Conservation (phyloP, 2,113 vertebrate genomes). For the Physeter macrocephalus region DNA sequence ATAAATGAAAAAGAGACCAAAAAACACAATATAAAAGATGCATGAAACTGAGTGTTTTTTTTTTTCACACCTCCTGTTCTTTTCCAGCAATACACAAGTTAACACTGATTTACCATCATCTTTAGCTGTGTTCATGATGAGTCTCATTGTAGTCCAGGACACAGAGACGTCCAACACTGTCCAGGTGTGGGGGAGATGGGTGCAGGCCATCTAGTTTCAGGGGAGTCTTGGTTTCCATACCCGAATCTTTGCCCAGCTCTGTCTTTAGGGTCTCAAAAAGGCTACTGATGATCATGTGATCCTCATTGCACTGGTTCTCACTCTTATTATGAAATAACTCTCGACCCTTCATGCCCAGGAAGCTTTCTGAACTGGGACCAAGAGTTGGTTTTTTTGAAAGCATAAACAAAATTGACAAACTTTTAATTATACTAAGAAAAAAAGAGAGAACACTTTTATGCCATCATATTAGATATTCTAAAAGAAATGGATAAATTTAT, state of each 20-base stretch:
- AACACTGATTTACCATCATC: conserved; percentile 89
- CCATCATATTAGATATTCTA: neutral
- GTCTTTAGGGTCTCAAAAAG: conserved; percentile 90
- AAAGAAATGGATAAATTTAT: neutral
- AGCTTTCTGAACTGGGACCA: conserved; percentile 91
- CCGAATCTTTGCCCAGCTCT: conserved; percentile 85
- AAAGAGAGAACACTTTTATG: neutral
- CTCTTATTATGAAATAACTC: conserved; percentile 98
- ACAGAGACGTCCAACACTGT: conserved; percentile 88
- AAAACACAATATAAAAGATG: neutral
- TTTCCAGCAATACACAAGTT: conserved; percentile 82
- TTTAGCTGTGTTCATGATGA: conserved; percentile 93
- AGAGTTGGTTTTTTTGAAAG: neutral
- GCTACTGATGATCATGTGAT: conserved; percentile 79
- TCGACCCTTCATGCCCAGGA: conserved; percentile 94
- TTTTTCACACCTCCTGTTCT: conserved; percentile 74
- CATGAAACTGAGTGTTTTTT: neutral
- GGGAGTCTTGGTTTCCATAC: conserved; percentile 55
- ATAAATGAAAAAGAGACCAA: neutral
- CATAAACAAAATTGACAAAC: neutral
- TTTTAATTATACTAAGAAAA: neutral
- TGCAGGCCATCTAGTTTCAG: conserved; percentile 65
- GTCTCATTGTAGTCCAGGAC: conserved; percentile 98
- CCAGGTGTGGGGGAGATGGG: conserved; percentile 75
- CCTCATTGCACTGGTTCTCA: conserved; percentile 94